A percentile compares a stretch with the other conserved stretches of the same genome.
phyloP scores from a whole-genome alignment of 2,888 invertebrate species.

The Busseola fusca region DNA sequence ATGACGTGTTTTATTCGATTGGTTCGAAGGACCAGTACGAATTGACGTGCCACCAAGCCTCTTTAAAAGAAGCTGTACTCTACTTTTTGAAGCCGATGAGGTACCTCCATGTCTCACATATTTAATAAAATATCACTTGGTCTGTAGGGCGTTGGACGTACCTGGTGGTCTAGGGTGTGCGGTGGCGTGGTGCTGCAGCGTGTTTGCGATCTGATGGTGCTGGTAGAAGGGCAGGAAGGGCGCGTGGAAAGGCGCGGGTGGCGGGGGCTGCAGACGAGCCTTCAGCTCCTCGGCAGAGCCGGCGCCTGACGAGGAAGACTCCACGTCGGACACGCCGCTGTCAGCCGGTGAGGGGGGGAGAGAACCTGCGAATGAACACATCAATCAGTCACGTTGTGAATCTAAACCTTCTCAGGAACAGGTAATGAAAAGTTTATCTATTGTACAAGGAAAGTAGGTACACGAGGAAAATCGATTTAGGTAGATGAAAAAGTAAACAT shows the following conservation, averaged over 20 bases:
- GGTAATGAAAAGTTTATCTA: background rate
- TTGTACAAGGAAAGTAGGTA: constrained; percentile 3
- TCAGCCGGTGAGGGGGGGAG: constrained; percentile 99
- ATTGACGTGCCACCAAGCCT: background rate
- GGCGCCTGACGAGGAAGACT: constrained; percentile 96
- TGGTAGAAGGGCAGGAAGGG: constrained; percentile 92
- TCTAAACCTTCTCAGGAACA: background rate
- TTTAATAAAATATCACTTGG: background rate
- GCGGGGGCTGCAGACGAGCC: constrained; percentile 94
- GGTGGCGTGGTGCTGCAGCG: constrained; percentile 86
- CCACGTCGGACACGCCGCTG: constrained; percentile 98
- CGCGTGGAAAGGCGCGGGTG: constrained; percentile 86
- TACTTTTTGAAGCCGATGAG: constrained; percentile 5
- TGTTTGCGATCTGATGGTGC: constrained; percentile 88
- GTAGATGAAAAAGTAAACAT: background rate
- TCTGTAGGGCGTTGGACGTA: constrained; percentile 62
- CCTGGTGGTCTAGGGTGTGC: constrained; percentile 85
- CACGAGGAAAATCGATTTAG: constrained; percentile 7
- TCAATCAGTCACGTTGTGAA: constrained; percentile 16
- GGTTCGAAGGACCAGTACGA: background rate
- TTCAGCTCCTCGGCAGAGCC: constrained; percentile 95
- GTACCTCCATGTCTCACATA: constrained; percentile 12
- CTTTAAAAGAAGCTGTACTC: background rate
- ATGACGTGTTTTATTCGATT: constrained; percentile 12
- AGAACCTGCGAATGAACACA: constrained; percentile 91